phyloP scores from a whole-genome alignment of 2,113 vertebrate genomes.

The Platysternon megacephalum region DNA sequence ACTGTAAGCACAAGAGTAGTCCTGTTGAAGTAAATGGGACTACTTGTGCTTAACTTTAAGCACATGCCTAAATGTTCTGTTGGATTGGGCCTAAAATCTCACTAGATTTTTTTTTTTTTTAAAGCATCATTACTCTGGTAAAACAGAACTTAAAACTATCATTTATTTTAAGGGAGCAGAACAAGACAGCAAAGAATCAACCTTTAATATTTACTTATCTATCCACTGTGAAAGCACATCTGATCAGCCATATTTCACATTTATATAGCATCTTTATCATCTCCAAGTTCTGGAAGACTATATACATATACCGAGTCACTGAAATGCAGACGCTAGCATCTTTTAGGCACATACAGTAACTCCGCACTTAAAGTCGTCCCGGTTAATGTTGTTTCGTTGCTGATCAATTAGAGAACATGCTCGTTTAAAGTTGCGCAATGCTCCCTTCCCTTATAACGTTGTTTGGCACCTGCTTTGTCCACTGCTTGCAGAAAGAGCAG shows the following conservation, averaged over 20 bases:
- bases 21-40: background rate
- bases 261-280: background rate
- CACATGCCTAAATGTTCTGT: background rate
- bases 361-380: too few species aligned
- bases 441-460: too few species aligned
- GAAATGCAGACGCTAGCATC: background rate
- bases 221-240: background rate
- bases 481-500: too few species aligned
- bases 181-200: background rate
- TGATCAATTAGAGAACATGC: too few species aligned
- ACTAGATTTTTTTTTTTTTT: background rate
- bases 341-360: background rate
- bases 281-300: background rate
- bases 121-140: background rate
- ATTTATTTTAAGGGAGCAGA: background rate
- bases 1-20: background rate
- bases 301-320: background rate
- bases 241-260: background rate
- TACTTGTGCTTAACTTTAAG: background rate
- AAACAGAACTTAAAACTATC: background rate
- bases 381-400: too few species aligned
- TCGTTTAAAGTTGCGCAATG: too few species aligned
- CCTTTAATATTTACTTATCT: background rate
- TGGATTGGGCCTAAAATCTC: background rate
- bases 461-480: too few species aligned